Conservation (phyloP, 2,797 vertebrate genomes). For the Triplophysa bombifrons region DNA sequence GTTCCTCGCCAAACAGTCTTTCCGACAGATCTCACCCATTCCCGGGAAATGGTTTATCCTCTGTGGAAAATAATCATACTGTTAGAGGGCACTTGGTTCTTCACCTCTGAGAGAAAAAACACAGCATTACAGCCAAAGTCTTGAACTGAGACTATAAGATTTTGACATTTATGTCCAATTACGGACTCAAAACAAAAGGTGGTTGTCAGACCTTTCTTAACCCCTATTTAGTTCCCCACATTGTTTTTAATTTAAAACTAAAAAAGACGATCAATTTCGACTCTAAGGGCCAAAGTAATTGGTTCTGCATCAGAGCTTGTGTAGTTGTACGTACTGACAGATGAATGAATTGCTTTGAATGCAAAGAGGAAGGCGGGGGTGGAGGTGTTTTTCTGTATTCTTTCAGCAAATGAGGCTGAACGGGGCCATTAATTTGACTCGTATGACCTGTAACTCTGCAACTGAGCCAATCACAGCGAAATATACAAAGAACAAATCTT, state of each 20-base stretch:
- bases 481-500: slow-evolving; percentile 33
- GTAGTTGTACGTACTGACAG: slow-evolving; percentile 77
- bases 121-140: slow-evolving; percentile 77
- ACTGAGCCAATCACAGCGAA: slow-evolving; percentile 68
- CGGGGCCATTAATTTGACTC: slow-evolving; percentile 81
- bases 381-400: slow-evolving; percentile 73
- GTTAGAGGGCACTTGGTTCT: slow-evolving; percentile 75
- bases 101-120: slow-evolving; percentile 72
- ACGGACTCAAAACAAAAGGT: slow-evolving; percentile 84
- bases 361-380: slow-evolving; percentile 62
- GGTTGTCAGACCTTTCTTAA: slow-evolving; percentile 79
- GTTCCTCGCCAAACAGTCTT: slow-evolving; percentile 99
- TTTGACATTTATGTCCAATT: slow-evolving; percentile 88
- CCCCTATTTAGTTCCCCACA: slow-evolving; percentile 80
- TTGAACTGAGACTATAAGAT: slow-evolving; percentile 79
- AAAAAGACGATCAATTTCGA: slow-evolving; percentile 78
- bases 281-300: slow-evolving; percentile 82
- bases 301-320: slow-evolving; percentile 82
- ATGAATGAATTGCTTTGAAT: slow-evolving; percentile 85
- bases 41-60: slow-evolving; percentile 99
- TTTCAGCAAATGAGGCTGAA: slow-evolving; percentile 86
- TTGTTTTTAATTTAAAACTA: slow-evolving; percentile 73
- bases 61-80: slow-evolving; percentile 83
- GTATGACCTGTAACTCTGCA: slow-evolving; percentile 80
- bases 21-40: slow-evolving; percentile 99